These are phyloP conservation scores for Manduca sexta DNA, from an alignment of 1,140 invertebrate genomes.

Conservation along the genomic window DNA sequence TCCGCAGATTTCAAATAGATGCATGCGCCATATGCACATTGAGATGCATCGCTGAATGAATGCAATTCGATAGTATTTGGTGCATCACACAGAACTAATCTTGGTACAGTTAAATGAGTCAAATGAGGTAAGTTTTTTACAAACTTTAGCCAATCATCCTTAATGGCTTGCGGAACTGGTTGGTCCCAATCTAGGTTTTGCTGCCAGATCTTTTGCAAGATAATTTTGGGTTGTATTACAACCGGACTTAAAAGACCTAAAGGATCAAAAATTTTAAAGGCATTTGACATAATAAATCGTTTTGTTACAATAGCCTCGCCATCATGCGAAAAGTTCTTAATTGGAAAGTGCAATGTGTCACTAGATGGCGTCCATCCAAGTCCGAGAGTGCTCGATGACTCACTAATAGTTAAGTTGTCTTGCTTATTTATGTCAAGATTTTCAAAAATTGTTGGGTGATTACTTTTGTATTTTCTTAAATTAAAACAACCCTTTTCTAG, in stretches of 20 bases:
- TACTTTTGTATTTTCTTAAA: no score
- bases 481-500: no score
- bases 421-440: background rate
- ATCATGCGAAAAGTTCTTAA: slow-evolving; percentile 9
- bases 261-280: slow-evolving; percentile 34
- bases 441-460: no score
- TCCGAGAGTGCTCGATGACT: slow-evolving; percentile 25
- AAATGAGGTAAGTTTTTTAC: slow-evolving; percentile 1
- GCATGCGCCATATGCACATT: slow-evolving; percentile 9
- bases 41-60: slow-evolving; percentile 14
- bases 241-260: slow-evolving; percentile 35
- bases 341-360: slow-evolving; percentile 21
- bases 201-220: slow-evolving; percentile 44
- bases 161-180: slow-evolving; percentile 10
- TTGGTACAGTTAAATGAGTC: slow-evolving; percentile 4
- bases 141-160: slow-evolving; percentile 14
- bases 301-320: slow-evolving; percentile 29
- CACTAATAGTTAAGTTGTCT: slow-evolving; percentile 22
- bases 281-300: slow-evolving; percentile 37
- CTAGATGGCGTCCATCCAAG: slow-evolving; percentile 21
- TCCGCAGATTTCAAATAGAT: slow-evolving; percentile 11
- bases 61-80: slow-evolving; percentile 6
- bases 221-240: slow-evolving; percentile 26
- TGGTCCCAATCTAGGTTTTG: slow-evolving; percentile 30
- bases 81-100: background rate